phyloP scores from a whole-genome alignment of 2,888 invertebrate genomes.

The Drosophila atroscutellata region DNA sequence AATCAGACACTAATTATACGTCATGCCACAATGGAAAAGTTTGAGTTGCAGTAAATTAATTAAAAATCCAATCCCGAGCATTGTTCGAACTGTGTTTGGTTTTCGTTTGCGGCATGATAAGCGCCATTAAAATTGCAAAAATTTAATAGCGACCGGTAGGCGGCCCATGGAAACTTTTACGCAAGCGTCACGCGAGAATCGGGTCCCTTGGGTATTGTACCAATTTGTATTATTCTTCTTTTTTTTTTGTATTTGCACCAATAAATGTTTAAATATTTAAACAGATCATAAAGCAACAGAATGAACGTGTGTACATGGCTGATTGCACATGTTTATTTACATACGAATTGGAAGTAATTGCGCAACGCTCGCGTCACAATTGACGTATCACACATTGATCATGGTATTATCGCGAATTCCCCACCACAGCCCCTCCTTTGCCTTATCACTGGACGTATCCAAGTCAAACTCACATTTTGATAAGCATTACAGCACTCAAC shows the following conservation, averaged over 20 bases:
- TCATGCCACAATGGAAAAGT: slow-evolving; percentile 48
- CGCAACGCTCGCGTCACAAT: slow-evolving; percentile 31
- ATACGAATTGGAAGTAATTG: slow-evolving; percentile 34
- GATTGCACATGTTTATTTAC: slow-evolving; percentile 55
- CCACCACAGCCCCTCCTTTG: not conserved
- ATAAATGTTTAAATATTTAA: slow-evolving; percentile 63
- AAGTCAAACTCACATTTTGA: slow-evolving; percentile 9
- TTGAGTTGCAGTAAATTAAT: slow-evolving; percentile 55
- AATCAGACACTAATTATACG: slow-evolving; percentile 32
- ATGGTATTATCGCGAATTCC: not conserved
- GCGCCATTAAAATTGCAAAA: slow-evolving; percentile 36
- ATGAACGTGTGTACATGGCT: slow-evolving; percentile 15
- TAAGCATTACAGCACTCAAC: slow-evolving; percentile 31
- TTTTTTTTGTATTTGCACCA: slow-evolving; percentile 37
- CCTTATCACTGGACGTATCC: not conserved
- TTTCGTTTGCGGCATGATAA: slow-evolving; percentile 44
- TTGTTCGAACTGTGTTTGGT: slow-evolving; percentile 31
- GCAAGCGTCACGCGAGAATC: slow-evolving; percentile 32
- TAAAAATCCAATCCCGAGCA: slow-evolving; percentile 42
- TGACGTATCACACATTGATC: slow-evolving; percentile 30
- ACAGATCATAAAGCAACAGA: slow-evolving; percentile 57
- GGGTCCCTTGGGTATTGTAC: slow-evolving; percentile 30
- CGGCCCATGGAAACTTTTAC: slow-evolving; percentile 39
- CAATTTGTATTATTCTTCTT: slow-evolving; percentile 20
- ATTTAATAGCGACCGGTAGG: slow-evolving; percentile 10